Evolutionary conservation across 2,113 vertebrate genomes (phyloP).

Genomic region (Hippocampus barbouri): DNA sequence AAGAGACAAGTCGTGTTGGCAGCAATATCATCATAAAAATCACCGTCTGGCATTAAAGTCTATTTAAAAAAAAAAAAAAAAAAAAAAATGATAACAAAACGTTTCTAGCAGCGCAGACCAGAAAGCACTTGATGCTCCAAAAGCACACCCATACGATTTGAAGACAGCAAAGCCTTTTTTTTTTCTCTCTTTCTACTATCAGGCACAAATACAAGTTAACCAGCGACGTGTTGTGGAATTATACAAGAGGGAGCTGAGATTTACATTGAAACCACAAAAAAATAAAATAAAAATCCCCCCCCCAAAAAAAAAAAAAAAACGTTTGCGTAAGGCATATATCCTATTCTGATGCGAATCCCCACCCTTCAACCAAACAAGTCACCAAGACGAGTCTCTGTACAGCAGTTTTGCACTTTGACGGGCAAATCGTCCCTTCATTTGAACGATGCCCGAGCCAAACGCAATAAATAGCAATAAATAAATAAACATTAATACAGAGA

Average conservation of each 20-base stretch:
- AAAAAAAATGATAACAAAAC: slow-evolving; percentile 16
- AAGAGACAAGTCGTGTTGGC: slow-evolving; percentile 60
- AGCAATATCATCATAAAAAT: slow-evolving; percentile 57
- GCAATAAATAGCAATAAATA: slow-evolving; percentile 74
- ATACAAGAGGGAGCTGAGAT: slow-evolving; percentile 26
- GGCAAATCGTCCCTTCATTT: slow-evolving; percentile 25
- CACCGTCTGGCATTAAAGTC: slow-evolving; percentile 51
- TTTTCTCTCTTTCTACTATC: slow-evolving; percentile 21
- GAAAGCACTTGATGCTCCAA: slow-evolving; percentile 70
- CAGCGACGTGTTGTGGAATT: slow-evolving; percentile 41
- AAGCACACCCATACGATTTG: slow-evolving; percentile 54
- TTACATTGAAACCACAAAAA: slow-evolving; percentile 3
- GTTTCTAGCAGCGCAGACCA: slow-evolving; percentile 71
- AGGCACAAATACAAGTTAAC: slow-evolving; percentile 63
- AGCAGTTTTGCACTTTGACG: slow-evolving; percentile 38
- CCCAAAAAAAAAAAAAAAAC: background rate
- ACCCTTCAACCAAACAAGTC: slow-evolving; percentile 3
- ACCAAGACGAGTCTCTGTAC: slow-evolving; percentile 37
- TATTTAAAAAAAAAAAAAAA: slow-evolving; percentile 2
- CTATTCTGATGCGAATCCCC: slow-evolving; percentile 4
- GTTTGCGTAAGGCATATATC: slow-evolving; percentile 9
- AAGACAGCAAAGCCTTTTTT: slow-evolving; percentile 55
- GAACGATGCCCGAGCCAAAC: slow-evolving; percentile 7
- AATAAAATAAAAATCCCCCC: background rate
- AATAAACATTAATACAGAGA: slow-evolving; percentile 60